Conservation (phyloP, 2,113 vertebrate genomes). For the Mobula hypostoma region DNA sequence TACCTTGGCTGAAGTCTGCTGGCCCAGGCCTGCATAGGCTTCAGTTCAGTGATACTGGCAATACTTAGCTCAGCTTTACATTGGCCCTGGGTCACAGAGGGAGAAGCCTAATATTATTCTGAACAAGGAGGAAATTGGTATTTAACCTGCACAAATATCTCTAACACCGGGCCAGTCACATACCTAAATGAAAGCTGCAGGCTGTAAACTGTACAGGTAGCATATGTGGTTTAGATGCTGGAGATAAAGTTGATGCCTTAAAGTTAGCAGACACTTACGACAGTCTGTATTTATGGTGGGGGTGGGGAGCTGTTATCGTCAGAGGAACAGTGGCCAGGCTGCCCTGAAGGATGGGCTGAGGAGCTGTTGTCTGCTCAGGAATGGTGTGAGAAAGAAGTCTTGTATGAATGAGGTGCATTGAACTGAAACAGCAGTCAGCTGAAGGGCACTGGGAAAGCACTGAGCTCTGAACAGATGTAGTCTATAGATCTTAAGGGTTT, state of each 20-base stretch:
- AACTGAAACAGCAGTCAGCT: slow-evolving; percentile 14
- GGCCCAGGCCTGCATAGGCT: background rate
- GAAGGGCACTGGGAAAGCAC: background rate
- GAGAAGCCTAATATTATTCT: background rate
- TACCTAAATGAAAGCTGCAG: background rate
- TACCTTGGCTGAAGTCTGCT: background rate
- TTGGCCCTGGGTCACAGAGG: background rate
- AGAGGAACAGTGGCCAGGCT: background rate
- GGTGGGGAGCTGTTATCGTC: background rate
- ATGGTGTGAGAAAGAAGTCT: slow-evolving; percentile 13
- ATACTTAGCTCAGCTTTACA: background rate
- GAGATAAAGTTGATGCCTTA: background rate
- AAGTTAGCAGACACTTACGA: background rate
- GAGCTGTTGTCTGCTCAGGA: background rate
- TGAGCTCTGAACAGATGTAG: slow-evolving; percentile 17
- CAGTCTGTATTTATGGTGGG: background rate
- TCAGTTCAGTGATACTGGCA: background rate
- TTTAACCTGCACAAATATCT: background rate
- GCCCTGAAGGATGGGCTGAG: background rate
- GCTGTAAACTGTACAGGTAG: background rate
- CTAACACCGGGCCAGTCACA: background rate
- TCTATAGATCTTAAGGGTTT: slow-evolving; percentile 21
- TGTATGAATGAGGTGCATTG: slow-evolving; percentile 15
- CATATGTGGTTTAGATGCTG: background rate
- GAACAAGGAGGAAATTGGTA: background rate